phyloP scores from a whole-genome alignment of 2,888 invertebrate genomes.

The Gandaritis pyraliata region DNA sequence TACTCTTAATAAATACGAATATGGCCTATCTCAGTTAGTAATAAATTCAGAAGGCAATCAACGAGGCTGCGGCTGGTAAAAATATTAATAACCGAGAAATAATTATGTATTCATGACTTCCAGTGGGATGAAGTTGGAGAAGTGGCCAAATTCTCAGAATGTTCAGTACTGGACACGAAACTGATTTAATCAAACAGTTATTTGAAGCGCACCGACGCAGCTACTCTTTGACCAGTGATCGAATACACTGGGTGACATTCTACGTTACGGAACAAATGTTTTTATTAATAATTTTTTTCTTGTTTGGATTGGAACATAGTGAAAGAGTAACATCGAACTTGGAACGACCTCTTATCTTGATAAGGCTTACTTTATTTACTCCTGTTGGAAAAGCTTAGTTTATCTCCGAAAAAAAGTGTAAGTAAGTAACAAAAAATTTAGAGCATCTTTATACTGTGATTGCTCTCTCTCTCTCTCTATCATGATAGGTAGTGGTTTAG shows the following conservation, averaged over 20 bases:
- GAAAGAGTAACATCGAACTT: too few relatives aligned
- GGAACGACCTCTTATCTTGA: too few relatives aligned
- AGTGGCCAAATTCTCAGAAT: constrained; percentile 35
- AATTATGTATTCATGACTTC: constrained; percentile 82
- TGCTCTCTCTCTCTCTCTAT: too few relatives aligned
- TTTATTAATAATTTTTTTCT: too few relatives aligned
- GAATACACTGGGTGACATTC: neutral
- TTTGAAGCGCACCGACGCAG: neutral
- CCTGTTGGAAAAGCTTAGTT: too few relatives aligned
- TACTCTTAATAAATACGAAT: constrained; percentile 84
- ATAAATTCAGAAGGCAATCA: constrained; percentile 85
- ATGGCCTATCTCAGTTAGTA: constrained; percentile 79
- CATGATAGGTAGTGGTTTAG: neutral
- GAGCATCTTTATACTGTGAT: too few relatives aligned
- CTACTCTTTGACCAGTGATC: neutral
- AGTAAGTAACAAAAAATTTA: too few relatives aligned
- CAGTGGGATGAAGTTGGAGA: constrained; percentile 56
- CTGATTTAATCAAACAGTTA: neutral
- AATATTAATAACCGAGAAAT: constrained; percentile 83
- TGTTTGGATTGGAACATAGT: too few relatives aligned
- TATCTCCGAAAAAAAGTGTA: too few relatives aligned
- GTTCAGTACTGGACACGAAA: constrained; percentile 2
- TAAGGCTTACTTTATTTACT: too few relatives aligned
- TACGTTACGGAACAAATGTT: too few relatives aligned
- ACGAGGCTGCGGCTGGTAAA: constrained; percentile 79